These are phyloP conservation scores for Desmodus rotundus DNA, from an alignment of 2,113 vertebrate species.

Conservation along the genomic window DNA sequence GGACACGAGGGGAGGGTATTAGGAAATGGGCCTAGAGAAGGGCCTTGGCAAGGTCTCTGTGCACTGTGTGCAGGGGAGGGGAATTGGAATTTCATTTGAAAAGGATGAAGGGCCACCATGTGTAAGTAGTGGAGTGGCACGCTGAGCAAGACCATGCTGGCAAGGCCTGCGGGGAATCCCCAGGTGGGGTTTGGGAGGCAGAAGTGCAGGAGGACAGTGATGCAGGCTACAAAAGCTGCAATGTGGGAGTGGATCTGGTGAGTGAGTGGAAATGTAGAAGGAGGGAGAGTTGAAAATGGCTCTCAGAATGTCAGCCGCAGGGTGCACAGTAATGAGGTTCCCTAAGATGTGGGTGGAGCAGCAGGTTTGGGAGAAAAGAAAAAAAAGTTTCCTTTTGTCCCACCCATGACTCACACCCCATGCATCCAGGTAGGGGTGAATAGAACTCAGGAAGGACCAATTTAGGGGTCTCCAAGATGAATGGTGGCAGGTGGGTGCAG, in stretches of 20 bases:
- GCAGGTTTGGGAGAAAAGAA: not conserved
- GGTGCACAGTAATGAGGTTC: not conserved
- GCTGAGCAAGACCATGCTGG: not conserved
- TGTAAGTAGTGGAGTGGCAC: not conserved
- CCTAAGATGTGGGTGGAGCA: not conserved
- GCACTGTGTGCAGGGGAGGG: no score
- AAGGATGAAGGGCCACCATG: not conserved
- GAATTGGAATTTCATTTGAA: not conserved
- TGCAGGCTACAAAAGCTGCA: not conserved
- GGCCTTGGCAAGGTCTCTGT: no score
- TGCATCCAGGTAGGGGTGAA: fast-evolving
- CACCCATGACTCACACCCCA: not conserved
- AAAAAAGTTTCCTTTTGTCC: not conserved
- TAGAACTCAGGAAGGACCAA: not conserved
- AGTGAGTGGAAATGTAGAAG: not conserved
- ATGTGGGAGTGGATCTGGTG: fast-evolving
- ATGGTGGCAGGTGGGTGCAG: not conserved
- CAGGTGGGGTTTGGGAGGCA: not conserved
- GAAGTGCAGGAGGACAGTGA: no score
- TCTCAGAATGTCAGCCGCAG: not conserved
- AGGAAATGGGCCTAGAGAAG: not conserved
- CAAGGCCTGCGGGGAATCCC: not conserved
- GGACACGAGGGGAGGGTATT: fast-evolving
- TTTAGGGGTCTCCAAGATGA: not conserved
- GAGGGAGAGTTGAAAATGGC: not conserved